These are phyloP conservation scores for Notothenia coriiceps DNA, from an alignment of 2,113 vertebrate genomes.

Conservation along the genomic window DNA sequence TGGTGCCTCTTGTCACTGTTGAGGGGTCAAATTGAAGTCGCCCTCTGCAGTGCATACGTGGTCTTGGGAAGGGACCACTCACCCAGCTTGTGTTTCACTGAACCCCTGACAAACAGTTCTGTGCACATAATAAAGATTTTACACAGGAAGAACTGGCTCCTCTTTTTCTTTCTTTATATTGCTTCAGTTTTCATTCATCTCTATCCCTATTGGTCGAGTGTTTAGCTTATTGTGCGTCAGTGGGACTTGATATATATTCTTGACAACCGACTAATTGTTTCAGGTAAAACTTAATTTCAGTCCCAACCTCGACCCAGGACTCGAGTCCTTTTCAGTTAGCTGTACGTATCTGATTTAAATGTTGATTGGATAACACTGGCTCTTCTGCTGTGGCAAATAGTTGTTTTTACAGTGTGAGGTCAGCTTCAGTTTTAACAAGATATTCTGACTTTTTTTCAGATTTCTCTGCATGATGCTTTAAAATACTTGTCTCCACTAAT, in stretches of 20 bases:
- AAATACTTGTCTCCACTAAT: neutral
- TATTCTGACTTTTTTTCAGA: neutral
- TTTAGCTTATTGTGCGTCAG: neutral
- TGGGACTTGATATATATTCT: neutral
- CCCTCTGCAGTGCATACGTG: conserved; percentile 59
- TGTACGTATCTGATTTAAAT: neutral
- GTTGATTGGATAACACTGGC: neutral
- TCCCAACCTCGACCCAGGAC: neutral
- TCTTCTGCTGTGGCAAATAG: neutral
- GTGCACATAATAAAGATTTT: conserved; percentile 87
- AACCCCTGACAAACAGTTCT: conserved; percentile 79
- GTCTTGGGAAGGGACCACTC: conserved; percentile 72
- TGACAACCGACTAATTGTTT: too few relatives aligned
- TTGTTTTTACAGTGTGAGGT: neutral
- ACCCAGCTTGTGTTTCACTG: conserved; percentile 78
- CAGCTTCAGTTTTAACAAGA: neutral
- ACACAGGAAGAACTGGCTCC: conserved; percentile 65
- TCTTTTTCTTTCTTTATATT: conserved; percentile 2
- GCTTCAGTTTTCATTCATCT: neutral
- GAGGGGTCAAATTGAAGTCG: conserved; percentile 67
- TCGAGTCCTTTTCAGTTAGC: too few relatives aligned
- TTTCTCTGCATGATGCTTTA: neutral
- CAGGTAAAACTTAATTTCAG: neutral
- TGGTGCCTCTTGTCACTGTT: conserved; percentile 81
- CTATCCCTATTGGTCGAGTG: neutral